Evolutionary conservation across 1,140 invertebrate genomes (phyloP).

Genomic region (Leptinotarsa undecemlineata): DNA sequence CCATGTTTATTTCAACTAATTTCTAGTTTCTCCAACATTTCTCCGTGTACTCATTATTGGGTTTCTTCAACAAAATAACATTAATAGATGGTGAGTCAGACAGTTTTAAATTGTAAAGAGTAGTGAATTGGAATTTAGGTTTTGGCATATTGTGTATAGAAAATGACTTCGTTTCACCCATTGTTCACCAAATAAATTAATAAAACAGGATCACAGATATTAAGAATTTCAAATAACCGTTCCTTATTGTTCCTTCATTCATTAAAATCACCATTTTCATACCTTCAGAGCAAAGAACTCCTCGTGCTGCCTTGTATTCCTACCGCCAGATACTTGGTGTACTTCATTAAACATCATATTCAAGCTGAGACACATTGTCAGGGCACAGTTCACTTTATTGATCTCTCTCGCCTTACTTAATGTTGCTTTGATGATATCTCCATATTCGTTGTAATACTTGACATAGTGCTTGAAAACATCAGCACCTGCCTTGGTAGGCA

Average conservation of each 20-base stretch:
- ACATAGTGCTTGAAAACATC: slow-evolving; percentile 98
- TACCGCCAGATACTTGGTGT: slow-evolving; percentile 47
- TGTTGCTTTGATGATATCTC: slow-evolving; percentile 99
- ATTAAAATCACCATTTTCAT: background rate
- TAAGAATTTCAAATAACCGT: background rate
- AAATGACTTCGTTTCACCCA: no score
- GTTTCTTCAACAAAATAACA: no score
- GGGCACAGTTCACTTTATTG: slow-evolving; percentile 94
- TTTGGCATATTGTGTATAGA: no score
- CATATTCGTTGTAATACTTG: slow-evolving; percentile 98
- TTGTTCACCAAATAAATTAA: background rate
- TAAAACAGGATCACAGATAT: background rate
- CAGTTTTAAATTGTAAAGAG: no score
- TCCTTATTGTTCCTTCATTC: slow-evolving; percentile 11
- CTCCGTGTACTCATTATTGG: no score
- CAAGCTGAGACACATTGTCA: slow-evolving; percentile 91
- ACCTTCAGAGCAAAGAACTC: slow-evolving; percentile 85
- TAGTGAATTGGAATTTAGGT: no score
- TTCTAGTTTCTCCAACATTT: no score
- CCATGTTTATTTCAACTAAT: no score
- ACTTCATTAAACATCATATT: slow-evolving; percentile 82
- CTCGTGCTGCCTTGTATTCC: slow-evolving; percentile 72
- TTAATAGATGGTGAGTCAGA: no score
- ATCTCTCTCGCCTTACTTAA: slow-evolving; percentile 96
- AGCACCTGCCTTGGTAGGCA: slow-evolving; percentile 87